Base-by-base conservation (phyloP, 2,113 vertebrate species). In the Alexandromys fortis region DNA sequence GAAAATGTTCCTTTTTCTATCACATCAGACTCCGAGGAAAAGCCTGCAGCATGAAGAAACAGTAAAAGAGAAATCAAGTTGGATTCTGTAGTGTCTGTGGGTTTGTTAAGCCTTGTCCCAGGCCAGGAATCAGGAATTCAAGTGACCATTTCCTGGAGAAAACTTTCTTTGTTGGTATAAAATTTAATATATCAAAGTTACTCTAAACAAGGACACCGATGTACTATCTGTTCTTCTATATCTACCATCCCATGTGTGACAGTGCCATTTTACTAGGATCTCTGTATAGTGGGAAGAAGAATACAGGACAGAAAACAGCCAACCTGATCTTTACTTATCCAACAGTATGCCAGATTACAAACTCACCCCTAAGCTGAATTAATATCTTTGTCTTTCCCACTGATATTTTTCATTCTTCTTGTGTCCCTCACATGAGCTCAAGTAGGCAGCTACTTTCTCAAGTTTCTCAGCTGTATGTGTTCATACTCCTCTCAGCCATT, bases 151-250 rank as follows among this genome's bases (percentile, higher is more conserved):
- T 91, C 28, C 21, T 49, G 11, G 68, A 81, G n/a, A 72, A 78
- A 91, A 33, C 4, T 16, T 67, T 28, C 30, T 49, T 72, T 45
- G 5, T 45, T 61, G 11, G 52, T 33, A 73, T 2, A 83, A 86
- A 96, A 30, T 38, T 89, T 89, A 94, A 89, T 21, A 78, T n/a
- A 93, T 14, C 2, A 42, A 63, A 11, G 45, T 19, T 52, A 85
- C 26, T 26, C 55, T 49, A 85, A 87, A n/a, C 13, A 63, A 90
- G 6, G 4, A 47, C 58, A 91, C 14, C 33, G 47, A 76, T 24
- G 1, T 55, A 21, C 9, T 7, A 22, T 85, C 42, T 81, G 77
- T 33, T 89, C 6, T 67, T 24, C 75, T 63, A 21, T 1, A 68
- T 21, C 4, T 86, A 16, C 63, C 10, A 24, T 58, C 26, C 12